Evolutionary conservation across 2,797 vertebrate species (phyloP), one percentile per base, ranked within the genome.

Genomic region (Anas capensis): DNA sequence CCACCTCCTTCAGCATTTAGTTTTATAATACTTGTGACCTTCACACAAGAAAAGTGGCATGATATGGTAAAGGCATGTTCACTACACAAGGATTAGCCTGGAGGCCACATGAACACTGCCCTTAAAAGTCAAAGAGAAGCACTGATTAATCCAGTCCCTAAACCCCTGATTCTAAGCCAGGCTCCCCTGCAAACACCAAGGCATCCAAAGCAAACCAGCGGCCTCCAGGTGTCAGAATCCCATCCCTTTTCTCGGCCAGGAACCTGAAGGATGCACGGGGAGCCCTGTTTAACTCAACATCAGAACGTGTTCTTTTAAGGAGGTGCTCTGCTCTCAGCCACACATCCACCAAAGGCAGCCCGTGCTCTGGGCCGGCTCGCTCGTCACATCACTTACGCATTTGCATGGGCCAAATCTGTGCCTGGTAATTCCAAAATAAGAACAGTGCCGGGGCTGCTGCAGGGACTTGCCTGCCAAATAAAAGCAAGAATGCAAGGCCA

Each of bases 401-500:
- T 71, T 73, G 48, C 56, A 86, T 4, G 18, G 48, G 42, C 75
- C 81, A 80, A 70, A 82, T 57, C 57, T 64, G 13, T 0, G 2
- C 60, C 88, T 70, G 21, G 49, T 71, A 66, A 82, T 77, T 95
- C 78, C 81, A 85, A 72, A 86, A 66, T 33, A 82, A 85, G 27
- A 84, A 77, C 26, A 78, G 62, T 2, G 4, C 48, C 65, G 54
- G 14, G 73, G 27, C 65, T 90, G 69, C 82, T 86, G 42, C 80
- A 84, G 58, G 46, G 88, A 66, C 64, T 82, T 77, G 51, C 31
- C 82, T 90, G 81, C 19, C 71, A 93, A 94, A 93, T 60, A 88
- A 93, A 82, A 92, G 36, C 75, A 86, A 71, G 88, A 92, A 82
- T 81, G 57, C 54, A 88, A 93, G 69, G 80, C 82, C 62, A 34